Evolutionary conservation across 2,888 invertebrate species (phyloP).

Genomic region (Drosophila mulleri): DNA sequence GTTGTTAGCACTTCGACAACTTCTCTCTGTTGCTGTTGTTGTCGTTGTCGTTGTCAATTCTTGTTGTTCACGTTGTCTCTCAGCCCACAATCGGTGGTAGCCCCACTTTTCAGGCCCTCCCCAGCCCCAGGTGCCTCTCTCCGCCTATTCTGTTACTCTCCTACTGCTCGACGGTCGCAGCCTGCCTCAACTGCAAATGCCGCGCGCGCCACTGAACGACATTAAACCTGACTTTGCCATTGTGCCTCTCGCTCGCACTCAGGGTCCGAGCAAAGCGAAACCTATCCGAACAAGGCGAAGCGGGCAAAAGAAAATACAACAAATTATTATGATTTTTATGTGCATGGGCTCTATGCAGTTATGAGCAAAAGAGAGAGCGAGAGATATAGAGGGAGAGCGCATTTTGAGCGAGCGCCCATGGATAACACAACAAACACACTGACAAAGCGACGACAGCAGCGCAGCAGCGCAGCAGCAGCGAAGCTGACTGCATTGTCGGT

Average conservation of each 20-base stretch:
- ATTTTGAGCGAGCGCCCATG: conserved; percentile 11
- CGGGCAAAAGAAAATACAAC: conserved; percentile 55
- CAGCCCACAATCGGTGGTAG: conserved; percentile 38
- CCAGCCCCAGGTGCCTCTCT: neutral
- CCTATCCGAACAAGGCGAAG: conserved; percentile 65
- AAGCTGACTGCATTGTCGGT: conserved; percentile 66
- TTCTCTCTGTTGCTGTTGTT: neutral
- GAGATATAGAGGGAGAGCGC: conserved; percentile 5
- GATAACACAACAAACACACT: conserved; percentile 20
- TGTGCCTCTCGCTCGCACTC: conserved; percentile 26
- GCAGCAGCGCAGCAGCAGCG: conserved; percentile 29
- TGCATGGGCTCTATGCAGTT: conserved; percentile 54
- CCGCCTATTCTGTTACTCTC: neutral
- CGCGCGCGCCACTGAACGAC: conserved; percentile 77
- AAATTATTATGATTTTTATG: conserved; percentile 63
- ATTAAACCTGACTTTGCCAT: conserved; percentile 79
- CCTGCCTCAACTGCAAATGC: conserved; percentile 73
- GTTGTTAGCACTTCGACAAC: conserved; percentile 17
- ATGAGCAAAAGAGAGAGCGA: conserved; percentile 17
- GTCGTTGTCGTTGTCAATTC: conserved; percentile 11
- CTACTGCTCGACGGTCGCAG: conserved; percentile 1
- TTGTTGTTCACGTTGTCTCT: conserved; percentile 26
- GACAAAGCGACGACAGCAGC: conserved; percentile 41
- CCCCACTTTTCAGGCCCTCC: conserved; percentile 12
- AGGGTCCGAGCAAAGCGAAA: conserved; percentile 15